phyloP scores from a whole-genome alignment of 1,140 invertebrate species.

The Sycophaga agraensis region DNA sequence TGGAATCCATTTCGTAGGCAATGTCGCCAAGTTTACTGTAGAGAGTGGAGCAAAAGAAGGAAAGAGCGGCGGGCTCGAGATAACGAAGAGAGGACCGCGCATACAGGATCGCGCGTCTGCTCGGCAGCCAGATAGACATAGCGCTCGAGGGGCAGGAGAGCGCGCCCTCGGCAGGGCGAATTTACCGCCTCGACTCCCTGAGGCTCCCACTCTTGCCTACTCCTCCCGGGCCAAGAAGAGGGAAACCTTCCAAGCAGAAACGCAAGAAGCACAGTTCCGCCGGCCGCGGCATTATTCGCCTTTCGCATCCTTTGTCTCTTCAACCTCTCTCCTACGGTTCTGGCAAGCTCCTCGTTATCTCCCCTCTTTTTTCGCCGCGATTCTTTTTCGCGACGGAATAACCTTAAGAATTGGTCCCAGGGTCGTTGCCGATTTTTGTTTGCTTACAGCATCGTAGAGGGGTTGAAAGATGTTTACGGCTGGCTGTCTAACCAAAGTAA shows the following conservation, averaged over 20 bases:
- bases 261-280: conserved; percentile 34
- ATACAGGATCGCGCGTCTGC: conserved; percentile 9
- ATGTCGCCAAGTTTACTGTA: no score
- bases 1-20: no score
- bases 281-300: background rate
- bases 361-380: background rate
- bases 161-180: conserved; percentile 19
- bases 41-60: no score
- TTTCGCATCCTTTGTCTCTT: conserved; percentile 3
- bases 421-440: no score
- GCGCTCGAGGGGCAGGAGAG: background rate
- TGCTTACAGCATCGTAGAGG: no score
- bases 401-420: no score
- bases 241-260: conserved; percentile 28
- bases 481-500: no score
- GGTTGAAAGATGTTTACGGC: no score
- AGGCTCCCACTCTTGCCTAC: conserved; percentile 13
- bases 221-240: background rate
- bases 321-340: background rate
- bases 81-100: conserved; percentile 15
- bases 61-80: no score
- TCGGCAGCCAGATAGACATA: no score
- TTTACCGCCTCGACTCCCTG: conserved; percentile 30
- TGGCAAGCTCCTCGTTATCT: background rate
- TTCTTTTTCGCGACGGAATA: background rate